phyloP scores from a whole-genome alignment of 1,140 invertebrate species.

The Solen grandis region DNA sequence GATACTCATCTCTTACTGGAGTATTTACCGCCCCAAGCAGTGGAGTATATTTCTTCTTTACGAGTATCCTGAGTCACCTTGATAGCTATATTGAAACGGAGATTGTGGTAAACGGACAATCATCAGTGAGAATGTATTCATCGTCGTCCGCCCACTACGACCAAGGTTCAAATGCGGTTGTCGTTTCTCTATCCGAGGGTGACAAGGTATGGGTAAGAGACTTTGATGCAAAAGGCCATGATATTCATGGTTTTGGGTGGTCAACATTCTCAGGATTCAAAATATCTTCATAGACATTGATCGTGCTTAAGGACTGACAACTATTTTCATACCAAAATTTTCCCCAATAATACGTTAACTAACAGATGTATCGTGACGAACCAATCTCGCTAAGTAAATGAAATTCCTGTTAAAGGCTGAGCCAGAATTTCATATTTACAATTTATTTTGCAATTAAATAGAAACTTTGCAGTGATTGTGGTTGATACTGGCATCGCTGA shows the following conservation, averaged over 20 bases:
- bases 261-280: conserved; percentile 8
- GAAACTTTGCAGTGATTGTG: too few species aligned
- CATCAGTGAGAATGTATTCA: conserved; percentile 14
- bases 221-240: neutral
- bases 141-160: neutral
- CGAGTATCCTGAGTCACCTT: conserved; percentile 15
- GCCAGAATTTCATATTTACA: too few species aligned
- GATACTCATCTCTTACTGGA: conserved; percentile 2
- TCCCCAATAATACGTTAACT: too few species aligned
- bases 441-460: too few species aligned
- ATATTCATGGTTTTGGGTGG: conserved; percentile 29
- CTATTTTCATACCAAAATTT: too few species aligned
- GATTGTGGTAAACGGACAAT: conserved; percentile 9
- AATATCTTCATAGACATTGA: too few species aligned
- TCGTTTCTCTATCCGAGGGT: neutral
- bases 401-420: too few species aligned
- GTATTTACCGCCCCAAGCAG: conserved; percentile 21
- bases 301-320: too few species aligned
- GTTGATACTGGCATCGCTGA: too few species aligned
- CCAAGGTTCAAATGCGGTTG: conserved; percentile 14
- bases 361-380: too few species aligned
- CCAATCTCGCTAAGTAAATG: too few species aligned
- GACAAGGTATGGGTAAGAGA: conserved; percentile 28
- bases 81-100: conserved; percentile 1
- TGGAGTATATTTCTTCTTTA: conserved; percentile 17